phyloP scores from a whole-genome alignment of 2,888 invertebrate genomes.

The Cheilosia vernalis region DNA sequence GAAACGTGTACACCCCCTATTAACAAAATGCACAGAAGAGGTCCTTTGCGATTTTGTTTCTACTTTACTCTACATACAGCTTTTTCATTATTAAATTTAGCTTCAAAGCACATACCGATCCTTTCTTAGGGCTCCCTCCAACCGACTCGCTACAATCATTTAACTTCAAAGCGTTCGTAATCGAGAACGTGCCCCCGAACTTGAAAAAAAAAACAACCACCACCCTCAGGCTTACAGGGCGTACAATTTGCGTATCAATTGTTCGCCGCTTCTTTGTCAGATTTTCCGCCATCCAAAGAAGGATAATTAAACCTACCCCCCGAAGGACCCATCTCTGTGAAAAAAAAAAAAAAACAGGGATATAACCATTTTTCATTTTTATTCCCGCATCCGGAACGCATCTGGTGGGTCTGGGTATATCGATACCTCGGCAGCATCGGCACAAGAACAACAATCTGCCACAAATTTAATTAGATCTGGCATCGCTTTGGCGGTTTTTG shows the following conservation, averaged over 20 bases:
- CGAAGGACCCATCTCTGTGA: constrained; percentile 8
- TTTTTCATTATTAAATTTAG: not conserved
- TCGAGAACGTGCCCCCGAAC: constrained; percentile 25
- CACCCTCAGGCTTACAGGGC: constrained; percentile 34
- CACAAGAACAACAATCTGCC: constrained; percentile 57
- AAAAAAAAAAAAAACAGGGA: not conserved
- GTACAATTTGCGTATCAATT: constrained; percentile 64
- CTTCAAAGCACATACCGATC: constrained; percentile 3
- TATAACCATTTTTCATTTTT: constrained; percentile 47
- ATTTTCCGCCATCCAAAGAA: constrained; percentile 52
- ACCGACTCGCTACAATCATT: constrained; percentile 10
- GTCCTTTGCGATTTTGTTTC: no score
- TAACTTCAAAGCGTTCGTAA: constrained; percentile 36
- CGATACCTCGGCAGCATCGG: constrained; percentile 24
- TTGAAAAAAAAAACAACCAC: constrained; percentile 11
- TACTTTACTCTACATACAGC: no score
- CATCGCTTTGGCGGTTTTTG: constrained; percentile 69
- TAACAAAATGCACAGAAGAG: no score
- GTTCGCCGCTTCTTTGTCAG: constrained; percentile 48
- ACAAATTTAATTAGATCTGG: constrained; percentile 72
- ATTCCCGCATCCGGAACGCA: constrained; percentile 16
- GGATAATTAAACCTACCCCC: constrained; percentile 57
- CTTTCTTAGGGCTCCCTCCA: not conserved
- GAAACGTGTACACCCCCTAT: no score
- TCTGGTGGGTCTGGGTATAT: constrained; percentile 24